phyloP scores from a whole-genome alignment of 2,113 vertebrate species.

The Shinisaurus crocodilurus region DNA sequence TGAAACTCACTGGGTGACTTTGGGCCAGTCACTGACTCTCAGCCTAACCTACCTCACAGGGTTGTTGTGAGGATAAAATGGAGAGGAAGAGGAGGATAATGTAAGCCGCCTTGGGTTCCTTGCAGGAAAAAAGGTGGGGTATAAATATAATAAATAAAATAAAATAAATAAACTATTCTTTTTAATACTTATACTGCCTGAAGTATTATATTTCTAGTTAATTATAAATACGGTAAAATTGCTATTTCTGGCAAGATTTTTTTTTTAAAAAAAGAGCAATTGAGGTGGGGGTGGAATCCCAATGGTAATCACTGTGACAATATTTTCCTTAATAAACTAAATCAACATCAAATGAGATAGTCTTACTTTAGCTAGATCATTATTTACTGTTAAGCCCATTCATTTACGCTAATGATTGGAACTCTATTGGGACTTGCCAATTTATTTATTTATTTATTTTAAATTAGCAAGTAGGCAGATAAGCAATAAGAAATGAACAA shows the following conservation, averaged over 20 bases:
- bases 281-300: neutral
- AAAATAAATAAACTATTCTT: too few species aligned
- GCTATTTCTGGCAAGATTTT: conserved; percentile 1
- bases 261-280: neutral
- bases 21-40: too few species aligned
- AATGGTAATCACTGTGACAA: neutral
- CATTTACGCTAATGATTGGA: neutral
- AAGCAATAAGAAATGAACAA: neutral
- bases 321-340: conserved; percentile 2
- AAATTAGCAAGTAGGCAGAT: neutral
- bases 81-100: too few species aligned
- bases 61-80: too few species aligned
- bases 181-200: neutral
- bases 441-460: conserved; percentile 11
- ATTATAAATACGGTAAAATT: conserved; percentile 21
- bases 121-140: too few species aligned
- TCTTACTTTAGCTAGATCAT: neutral
- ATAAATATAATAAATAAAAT: too few species aligned
- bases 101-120: too few species aligned
- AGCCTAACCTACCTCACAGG: too few species aligned
- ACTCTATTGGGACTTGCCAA: neutral
- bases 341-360: neutral
- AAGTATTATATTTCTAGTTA: conserved; percentile 12
- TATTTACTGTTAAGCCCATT: conserved; percentile 2
- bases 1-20: too few species aligned